Base-by-base conservation (phyloP, 2,888 invertebrate species). In the Bursaphelenchus okinawaensis region DNA sequence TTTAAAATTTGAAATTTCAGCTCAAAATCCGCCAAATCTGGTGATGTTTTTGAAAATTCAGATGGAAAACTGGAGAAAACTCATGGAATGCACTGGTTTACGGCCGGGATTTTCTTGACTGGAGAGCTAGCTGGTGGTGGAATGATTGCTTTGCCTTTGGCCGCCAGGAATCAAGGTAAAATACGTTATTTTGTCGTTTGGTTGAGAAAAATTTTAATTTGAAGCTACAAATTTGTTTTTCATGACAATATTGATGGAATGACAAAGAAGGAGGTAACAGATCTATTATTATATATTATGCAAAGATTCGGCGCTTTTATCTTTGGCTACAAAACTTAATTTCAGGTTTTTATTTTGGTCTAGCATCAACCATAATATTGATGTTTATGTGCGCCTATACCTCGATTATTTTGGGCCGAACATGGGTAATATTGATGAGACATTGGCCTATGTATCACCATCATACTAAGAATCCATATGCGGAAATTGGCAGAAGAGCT, bases 381-480 rank as follows among this genome's bases (percentile, higher is more conserved):
- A 7, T 29, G 29, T 12, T 29, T 7, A 29, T 29, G 29, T 29
- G 29, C 29, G 29, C 29, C 12, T 29, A 29, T 12, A 23, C 55
- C 9, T 59, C 64, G 16, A 24, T 51, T 7, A 24, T 50, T 24
- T 52, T 64, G 22, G 62, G 64, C 12, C 24, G 24, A 6, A 20
- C 22, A 19, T 65, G 65, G 65, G 55, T 54, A n/a, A 68, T 71
- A 9, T 50, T 71, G 50, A 60, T 62, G 51, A 52, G 61, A 24
- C 27, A 67, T 4, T 71, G 65, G 65, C 78, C 79, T 16, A 73
- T 73, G 63, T 77, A 78, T 29, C 52, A 69, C 20, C 68, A 66
- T 31, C 79, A 79, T 65, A 77, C 77, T 56, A 57, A 78, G 28
- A 75, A 75, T 66, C 79, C 79, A 19, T 79, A 79, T 63, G 73